Base-by-base conservation (phyloP, 1,140 invertebrate species). In the Drosophila sucinea region DNA sequence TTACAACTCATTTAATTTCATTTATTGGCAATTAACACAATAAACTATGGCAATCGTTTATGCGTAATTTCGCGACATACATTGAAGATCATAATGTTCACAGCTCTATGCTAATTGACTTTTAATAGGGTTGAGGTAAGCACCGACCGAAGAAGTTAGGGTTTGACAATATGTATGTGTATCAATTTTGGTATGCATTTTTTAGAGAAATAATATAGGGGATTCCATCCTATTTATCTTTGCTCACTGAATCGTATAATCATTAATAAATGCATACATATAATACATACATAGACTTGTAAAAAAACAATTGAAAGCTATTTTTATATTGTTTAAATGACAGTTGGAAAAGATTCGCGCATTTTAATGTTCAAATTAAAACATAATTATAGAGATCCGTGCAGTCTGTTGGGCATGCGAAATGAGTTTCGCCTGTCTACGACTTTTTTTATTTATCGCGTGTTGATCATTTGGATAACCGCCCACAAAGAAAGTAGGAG, bases 1-100 rank as follows among this genome's bases (percentile, higher is more conserved):
- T 82, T 70, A 82, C 67, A 69, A 25, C 65, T 74, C 51, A 70
- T 67, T 83, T 57, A 58, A 69, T 76, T 79, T 61, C 57, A 75
- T 75, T 82, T 69, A 83, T 76, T 58, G 75, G 35, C 71, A 79
- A 76, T 83, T 71, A 69, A 68, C 60, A 73, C 76, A 73, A 60
- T 51, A 66, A 68, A 68, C 47, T 68, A 68, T 67, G 47, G 38
- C 57, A 75, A 41, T 54, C 40, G 51, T 58, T 17, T 67, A 57
- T 82, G 55, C 64, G 74, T 66, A 79, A 56, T 57, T 64, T 60
- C 35, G 54, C 41, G 55, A 30, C 10, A 40, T 27, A 41, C 40
- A 41, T 41, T 23, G 17, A 47, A 27, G 23, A 51, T 23, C 7
- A 51, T 51, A 25, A 61, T 44, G 32, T 64, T 77, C 61, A 47